Evolutionary conservation across 1,140 invertebrate genomes (phyloP), one percentile per base, ranked within the genome.

Genomic region (Lasioglossum albipes): DNA sequence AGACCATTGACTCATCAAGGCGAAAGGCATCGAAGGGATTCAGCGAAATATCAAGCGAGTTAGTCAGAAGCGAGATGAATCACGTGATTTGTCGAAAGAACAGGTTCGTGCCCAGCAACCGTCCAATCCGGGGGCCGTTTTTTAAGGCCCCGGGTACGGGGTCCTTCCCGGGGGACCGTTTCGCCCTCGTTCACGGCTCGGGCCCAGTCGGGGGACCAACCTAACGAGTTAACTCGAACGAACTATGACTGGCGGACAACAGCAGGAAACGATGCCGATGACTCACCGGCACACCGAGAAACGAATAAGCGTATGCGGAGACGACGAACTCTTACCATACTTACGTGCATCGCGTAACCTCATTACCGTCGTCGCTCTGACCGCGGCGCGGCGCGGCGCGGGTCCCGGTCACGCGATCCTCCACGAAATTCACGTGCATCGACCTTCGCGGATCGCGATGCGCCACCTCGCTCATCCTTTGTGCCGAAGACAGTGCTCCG

Each of bases 61-160:
- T 91, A 90, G 88, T 92, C 90, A 91, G 90, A 91, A 91, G 73
- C 84, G 79, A 86, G 89, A 91, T 91, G 91, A 91, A 91, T 91
- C 90, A 92, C 82, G 79, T 84, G 77, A 84, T 87, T 91, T 90
- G 89, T 90, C 86, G 74, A 81, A 86, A 85, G 79, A 87, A 89
- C 87, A 88, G 85, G 85, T 91, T 90, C 81, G 84, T 75, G 79
- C 84, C 52, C 62, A 75, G 66, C 82, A 87, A 86, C 86, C 82
- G 84, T 65, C 79, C 57, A 54, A 74, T 62, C 75, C 59, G 16
- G 16, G 27, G 16, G 12, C 65, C 45, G 49, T 72, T 86, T 67
- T 70, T 82, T 64, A 61, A 57, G n/a, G 54, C 57, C 41, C 52
- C 5, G 52, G 67, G 72, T 76, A 75, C 36, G 45, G 54, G 62